phyloP scores from a whole-genome alignment of 2,113 vertebrate species.

The Laticauda laticaudata region DNA sequence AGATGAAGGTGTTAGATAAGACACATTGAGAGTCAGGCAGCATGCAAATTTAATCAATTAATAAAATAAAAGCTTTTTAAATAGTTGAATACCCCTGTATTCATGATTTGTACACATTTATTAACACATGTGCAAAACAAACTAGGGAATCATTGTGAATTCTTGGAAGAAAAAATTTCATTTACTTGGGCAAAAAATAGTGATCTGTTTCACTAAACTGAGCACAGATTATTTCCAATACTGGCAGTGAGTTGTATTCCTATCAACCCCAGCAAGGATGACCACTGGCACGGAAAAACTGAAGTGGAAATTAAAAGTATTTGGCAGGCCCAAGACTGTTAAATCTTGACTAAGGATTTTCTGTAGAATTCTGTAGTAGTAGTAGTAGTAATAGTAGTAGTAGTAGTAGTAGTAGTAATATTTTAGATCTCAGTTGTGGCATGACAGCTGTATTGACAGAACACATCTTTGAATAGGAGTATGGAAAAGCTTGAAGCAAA shows the following conservation, averaged over 20 bases:
- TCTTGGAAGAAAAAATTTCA: background rate
- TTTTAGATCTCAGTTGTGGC: background rate
- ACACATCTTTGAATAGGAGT: background rate
- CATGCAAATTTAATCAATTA: background rate
- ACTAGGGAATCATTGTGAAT: background rate
- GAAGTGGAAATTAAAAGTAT: background rate
- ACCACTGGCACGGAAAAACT: background rate
- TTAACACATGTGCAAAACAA: background rate
- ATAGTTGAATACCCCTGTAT: background rate
- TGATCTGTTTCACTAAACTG: background rate
- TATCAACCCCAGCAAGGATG: background rate
- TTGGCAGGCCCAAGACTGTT: background rate
- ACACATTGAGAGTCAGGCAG: background rate
- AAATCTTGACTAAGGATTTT: background rate
- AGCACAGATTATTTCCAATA: constrained; percentile 3
- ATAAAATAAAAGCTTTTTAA: background rate
- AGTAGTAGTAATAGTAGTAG: too few relatives aligned
- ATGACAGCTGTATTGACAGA: background rate
- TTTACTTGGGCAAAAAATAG: background rate
- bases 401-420: too few relatives aligned
- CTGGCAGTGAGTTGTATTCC: background rate
- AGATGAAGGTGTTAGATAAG: background rate
- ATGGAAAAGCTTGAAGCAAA: background rate
- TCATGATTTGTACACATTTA: background rate
- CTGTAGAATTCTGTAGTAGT: background rate